Evolutionary conservation across 30 jellyfish, hydroid and myxozoan genomes (phyloP), one percentile per base, ranked within the genome.

Genomic region (Catostylus mosaicus): DNA sequence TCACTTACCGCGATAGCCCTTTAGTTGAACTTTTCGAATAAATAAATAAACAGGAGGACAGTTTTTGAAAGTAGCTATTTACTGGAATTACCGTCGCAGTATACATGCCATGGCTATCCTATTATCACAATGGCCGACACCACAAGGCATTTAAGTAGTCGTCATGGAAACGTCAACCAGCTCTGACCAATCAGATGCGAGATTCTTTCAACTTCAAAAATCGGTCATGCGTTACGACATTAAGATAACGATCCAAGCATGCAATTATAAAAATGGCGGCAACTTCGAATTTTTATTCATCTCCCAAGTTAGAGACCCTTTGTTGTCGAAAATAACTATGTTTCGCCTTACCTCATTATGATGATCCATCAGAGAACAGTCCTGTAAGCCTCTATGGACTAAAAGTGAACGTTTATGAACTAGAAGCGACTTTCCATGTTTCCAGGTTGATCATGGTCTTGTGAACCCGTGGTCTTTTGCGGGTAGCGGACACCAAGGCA

Each of bases 81-180:
- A 51, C 35, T 8, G 32, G 72, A 51, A 22, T 82, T 66, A 34
- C 26, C 73, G 66, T 69, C 80, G 73, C 80, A 51, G 86, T 67
- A 37, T 82, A 34, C 92, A 80, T 67, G 78, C 86, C 92, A 82
- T 82, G 92, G 86, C 92, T 70, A 82, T 69, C 92, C 92, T 68
- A 68, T 82, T 51, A 69, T 82, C 86, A 82, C 92, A 82, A 86
- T 86, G 96, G 96, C 96, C 85, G 85, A 86, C 90, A 75, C 90
- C 89, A 77, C 89, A 85, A 76, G 96, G 88, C 89, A 77, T 77
- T 73, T 73, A 84, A 78, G 77, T 31, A 48, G 96, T 86, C 52
- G 89, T 57, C 96, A 86, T 86, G 63, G 78, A 70, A 86, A 86
- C 96, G 90, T 86, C 96, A 76, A 70, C 86, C 86, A 70, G 92